Evolutionary conservation across 1,140 invertebrate species (phyloP).

Genomic region (Rhagoletis pomonella): DNA sequence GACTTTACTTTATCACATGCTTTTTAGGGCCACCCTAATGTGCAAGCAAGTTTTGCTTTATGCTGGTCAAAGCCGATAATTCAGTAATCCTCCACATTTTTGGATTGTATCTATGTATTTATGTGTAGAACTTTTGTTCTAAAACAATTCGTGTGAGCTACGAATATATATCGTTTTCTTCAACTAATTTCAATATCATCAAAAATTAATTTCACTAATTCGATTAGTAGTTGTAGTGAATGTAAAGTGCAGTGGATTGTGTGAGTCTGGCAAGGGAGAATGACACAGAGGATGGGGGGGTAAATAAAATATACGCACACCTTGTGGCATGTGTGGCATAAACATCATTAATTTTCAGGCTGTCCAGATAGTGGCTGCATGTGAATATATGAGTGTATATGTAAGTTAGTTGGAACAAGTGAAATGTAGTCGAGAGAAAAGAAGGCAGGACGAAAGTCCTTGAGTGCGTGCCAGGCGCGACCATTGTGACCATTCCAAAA

Average conservation of each 20-base stretch:
- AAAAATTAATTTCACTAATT: conserved; percentile 74
- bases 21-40: no score
- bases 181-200: conserved; percentile 73
- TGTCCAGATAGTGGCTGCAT: not conserved
- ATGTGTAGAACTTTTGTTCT: not conserved
- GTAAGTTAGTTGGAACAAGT: no score
- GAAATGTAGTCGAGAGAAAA: no score
- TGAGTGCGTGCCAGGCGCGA: conserved; percentile 15
- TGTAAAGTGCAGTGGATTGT: not conserved
- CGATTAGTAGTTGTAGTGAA: conserved; percentile 62
- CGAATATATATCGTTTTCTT: not conserved
- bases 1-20: no score
- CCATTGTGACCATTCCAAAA: not conserved
- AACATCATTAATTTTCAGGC: conserved; percentile 46
- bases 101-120: no score
- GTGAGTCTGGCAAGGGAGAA: not conserved
- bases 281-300: not conserved
- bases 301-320: conserved; percentile 11
- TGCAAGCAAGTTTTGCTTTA: not conserved
- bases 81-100: not conserved
- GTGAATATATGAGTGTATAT: no score
- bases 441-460: not conserved
- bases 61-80: not conserved
- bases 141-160: no score
- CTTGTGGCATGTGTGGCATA: conserved; percentile 42